Conservation (phyloP, 53 echinoderm and acorn worm genomes). For the Patiria pectinifera region DNA sequence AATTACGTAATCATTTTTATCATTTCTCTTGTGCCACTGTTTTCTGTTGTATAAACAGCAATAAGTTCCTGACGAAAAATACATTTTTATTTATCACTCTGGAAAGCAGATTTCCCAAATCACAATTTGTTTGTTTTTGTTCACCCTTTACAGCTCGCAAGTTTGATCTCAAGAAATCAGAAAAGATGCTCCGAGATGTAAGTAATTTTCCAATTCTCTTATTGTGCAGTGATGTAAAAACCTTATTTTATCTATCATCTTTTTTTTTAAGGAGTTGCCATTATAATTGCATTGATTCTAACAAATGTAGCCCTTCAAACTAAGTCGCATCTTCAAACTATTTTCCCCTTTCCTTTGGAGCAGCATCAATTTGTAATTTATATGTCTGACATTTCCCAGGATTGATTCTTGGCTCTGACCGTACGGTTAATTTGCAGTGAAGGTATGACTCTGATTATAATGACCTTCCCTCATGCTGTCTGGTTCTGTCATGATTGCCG, state of each 20-base stretch:
- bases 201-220: constrained; percentile 46
- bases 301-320: not conserved
- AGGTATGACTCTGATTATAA: not conserved
- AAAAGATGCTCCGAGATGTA: constrained; percentile 91
- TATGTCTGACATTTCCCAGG: not conserved
- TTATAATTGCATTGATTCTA: not conserved
- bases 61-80: too few species aligned
- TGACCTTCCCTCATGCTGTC: not conserved
- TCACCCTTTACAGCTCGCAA: constrained; percentile 68
- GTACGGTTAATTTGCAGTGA: not conserved
- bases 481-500: not conserved
- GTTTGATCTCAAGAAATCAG: constrained; percentile 83
- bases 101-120: not conserved
- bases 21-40: too few species aligned
- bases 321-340: not conserved
- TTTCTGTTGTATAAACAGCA: too few species aligned
- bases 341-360: not conserved
- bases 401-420: not conserved
- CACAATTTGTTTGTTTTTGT: not conserved
- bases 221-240: too few species aligned
- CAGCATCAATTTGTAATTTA: not conserved
- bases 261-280: too few species aligned
- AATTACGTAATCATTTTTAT: too few species aligned
- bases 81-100: too few species aligned
- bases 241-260: too few species aligned